Percentiles rank a stretch among this genome's conserved stretches.
phyloP scores from a whole-genome alignment of 2,888 invertebrate species.

The Cremastobaeus sp. region DNA sequence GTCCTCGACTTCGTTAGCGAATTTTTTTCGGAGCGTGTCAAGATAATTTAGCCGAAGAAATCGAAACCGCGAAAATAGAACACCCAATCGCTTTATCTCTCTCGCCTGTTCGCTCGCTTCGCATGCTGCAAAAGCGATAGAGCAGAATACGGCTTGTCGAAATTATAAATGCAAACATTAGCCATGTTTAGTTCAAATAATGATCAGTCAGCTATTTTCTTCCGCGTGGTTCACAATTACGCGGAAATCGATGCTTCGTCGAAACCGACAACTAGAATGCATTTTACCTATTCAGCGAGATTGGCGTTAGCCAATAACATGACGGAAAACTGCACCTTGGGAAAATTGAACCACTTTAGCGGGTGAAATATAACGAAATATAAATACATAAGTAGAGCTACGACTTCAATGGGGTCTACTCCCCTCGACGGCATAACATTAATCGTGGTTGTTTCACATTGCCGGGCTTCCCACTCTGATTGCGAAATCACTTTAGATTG shows the following conservation, averaged over 20 bases:
- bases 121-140: not conserved
- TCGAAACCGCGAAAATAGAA: no score
- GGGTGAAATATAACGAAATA: conserved; percentile 26
- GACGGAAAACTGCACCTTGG: conserved; percentile 29
- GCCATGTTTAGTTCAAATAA: conserved; percentile 5
- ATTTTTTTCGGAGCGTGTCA: no score
- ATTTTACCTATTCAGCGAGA: conserved; percentile 31
- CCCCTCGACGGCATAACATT: conserved; percentile 60
- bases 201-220: conserved; percentile 35
- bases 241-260: conserved; percentile 31
- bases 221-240: conserved; percentile 14
- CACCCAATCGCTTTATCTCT: no score
- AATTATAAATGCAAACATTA: conserved; percentile 25
- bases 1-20: no score
- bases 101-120: no score
- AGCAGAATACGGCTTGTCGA: conserved; percentile 1
- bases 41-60: no score
- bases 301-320: conserved; percentile 8
- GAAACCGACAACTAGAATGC: conserved; percentile 18
- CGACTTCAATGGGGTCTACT: conserved; percentile 16
- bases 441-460: conserved; percentile 70
- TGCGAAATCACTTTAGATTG: conserved; percentile 59
- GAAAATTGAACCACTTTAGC: conserved; percentile 56
- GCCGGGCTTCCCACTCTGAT: conserved; percentile 68
- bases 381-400: conserved; percentile 34